These are phyloP conservation scores for Natator depressus DNA, from an alignment of 2,113 vertebrate genomes.

Conservation along the genomic window DNA sequence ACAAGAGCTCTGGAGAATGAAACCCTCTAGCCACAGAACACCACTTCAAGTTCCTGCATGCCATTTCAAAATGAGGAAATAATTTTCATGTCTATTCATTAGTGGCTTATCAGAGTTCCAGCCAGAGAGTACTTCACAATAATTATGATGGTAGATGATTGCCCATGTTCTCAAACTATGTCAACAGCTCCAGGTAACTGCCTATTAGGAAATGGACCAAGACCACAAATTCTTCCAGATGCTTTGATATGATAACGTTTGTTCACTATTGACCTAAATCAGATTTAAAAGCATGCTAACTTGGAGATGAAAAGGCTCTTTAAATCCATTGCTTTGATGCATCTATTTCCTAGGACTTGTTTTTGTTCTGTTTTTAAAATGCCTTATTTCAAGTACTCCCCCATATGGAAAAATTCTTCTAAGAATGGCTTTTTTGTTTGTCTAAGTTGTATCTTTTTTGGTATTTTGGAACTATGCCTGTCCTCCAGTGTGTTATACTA, in stretches of 20 bases:
- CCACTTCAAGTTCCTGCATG: neutral
- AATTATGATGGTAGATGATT: neutral
- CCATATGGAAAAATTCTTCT: neutral
- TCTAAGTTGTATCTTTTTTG: neutral
- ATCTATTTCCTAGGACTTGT: neutral
- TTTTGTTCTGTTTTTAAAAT: neutral
- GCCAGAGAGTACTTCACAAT: neutral
- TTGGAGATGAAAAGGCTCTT: neutral
- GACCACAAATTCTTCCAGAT: neutral
- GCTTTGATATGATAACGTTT: neutral
- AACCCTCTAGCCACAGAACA: neutral
- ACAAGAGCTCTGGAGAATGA: neutral
- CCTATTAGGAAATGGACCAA: neutral
- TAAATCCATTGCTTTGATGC: neutral
- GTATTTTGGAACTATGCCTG: neutral
- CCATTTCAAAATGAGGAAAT: neutral
- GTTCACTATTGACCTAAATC: neutral
- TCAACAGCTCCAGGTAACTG: rapidly evolving
- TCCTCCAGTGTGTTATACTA: neutral
- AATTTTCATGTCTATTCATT: neutral
- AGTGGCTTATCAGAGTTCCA: neutral
- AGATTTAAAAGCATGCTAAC: neutral
- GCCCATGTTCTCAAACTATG: rapidly evolving
- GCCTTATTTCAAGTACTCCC: neutral
- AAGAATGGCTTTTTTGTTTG: neutral